Base-by-base conservation (phyloP, 2,113 vertebrate genomes). In the Acanthisitta chloris region DNA sequence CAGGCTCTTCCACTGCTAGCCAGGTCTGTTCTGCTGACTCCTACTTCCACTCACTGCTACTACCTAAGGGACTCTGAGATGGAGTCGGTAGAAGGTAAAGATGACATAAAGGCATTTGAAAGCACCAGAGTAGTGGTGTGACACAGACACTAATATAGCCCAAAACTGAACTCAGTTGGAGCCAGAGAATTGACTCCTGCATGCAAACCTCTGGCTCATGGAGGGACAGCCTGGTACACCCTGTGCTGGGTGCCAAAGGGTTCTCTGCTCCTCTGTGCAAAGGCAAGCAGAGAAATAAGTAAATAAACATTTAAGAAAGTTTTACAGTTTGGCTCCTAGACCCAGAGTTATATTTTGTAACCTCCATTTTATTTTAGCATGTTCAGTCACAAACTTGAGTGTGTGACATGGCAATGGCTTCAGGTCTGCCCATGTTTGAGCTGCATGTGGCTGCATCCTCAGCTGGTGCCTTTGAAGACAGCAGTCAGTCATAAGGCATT, bases 111-210 rank as follows among this genome's bases (percentile, higher is more conserved):
- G 25, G 49, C n/a, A 61, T n/a, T 12, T n/a, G 10, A 72, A 78
- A 74, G 20, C 33, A 66, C 15, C 2, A 9, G 28, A 13, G 11
- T 5, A 64, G 40, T 28, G 40, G 17, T 55, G 15, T 31, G 51
- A 74, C 12, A 34, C 4, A 71, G 29, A 29, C 40, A 20, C 12
- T 11, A 12, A 55, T 4, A 8, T 16, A 96, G 26, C 29, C 54
- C 72, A 3, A 36, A 73, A 40, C 5, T 7, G 19, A 81, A 24
- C 15, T 20, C 2, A 0, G 9, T 2, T 59, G n/a, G 29, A 69
- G 40, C 46, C 61, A 28, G 52, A 61, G 15, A 45, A 23, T 10
- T 36, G 54, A 23, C 6, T 14, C n/a, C 33, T n/a, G 16, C 42
- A 42, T 34, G n/a, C 49, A 59, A 69, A 34, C 4, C 34, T 29